Conservation (phyloP, 1,140 invertebrate species). For the Cephus cinctus region DNA sequence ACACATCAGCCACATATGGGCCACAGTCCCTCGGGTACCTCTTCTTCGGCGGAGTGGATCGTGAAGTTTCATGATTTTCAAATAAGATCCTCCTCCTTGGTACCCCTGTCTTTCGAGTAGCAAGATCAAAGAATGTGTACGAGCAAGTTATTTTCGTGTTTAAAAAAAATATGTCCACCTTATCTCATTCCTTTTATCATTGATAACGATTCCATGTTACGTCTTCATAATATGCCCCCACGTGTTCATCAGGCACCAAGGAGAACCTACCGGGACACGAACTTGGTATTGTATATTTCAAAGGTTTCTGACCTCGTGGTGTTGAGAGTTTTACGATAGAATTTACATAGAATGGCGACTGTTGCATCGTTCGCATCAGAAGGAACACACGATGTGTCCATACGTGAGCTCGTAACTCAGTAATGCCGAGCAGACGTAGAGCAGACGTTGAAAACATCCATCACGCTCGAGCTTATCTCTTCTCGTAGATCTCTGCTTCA, state of each 20-base stretch:
- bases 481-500: constrained; percentile 52
- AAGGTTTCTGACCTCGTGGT: constrained; percentile 40
- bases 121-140: too few species aligned
- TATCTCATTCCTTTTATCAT: too few species aligned
- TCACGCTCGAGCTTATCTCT: constrained; percentile 53
- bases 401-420: constrained; percentile 41
- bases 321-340: constrained; percentile 49
- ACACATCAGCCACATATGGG: constrained; percentile 14
- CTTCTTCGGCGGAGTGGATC: background rate
- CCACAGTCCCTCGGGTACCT: background rate
- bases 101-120: too few species aligned
- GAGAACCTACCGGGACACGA: too few species aligned
- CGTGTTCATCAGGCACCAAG: too few species aligned
- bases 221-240: too few species aligned
- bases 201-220: too few species aligned
- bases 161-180: too few species aligned
- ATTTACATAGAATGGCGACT: constrained; percentile 55
- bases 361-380: too few species aligned
- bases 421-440: constrained; percentile 54
- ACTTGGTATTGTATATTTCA: too few species aligned
- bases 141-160: too few species aligned
- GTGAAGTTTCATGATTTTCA: background rate
- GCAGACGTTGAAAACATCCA: constrained; percentile 58
- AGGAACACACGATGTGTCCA: constrained; percentile 26
- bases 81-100: too few species aligned